Conservation (phyloP, 2,797 vertebrate genomes). For the Cercopithecus petaurista region DNA sequence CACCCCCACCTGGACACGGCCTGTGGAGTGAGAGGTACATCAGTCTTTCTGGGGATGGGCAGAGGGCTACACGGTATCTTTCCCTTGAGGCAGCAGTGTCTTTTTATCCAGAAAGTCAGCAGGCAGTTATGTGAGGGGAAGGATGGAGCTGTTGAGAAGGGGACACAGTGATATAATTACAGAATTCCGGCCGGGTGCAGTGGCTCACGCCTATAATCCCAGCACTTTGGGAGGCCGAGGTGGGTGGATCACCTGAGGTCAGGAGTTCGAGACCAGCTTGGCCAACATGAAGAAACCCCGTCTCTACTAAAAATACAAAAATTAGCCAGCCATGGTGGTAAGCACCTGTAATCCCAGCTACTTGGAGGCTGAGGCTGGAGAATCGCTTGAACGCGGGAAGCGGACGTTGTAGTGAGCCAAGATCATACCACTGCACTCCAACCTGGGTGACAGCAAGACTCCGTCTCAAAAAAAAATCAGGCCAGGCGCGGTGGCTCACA, state of each 20-base stretch:
- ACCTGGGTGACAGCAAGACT: no score
- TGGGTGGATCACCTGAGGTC: not conserved
- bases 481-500: no score
- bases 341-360: no score
- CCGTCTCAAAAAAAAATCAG: no score
- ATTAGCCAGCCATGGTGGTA: no score
- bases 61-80: not conserved
- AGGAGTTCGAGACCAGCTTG: not conserved
- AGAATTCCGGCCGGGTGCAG: not conserved
- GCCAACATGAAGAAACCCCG: not conserved
- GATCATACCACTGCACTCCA: no score
- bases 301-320: not conserved
- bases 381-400: no score
- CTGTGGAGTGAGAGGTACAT: constrained; percentile 95
- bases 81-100: not conserved
- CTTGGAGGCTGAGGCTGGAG: no score
- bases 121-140: not conserved
- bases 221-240: not conserved
- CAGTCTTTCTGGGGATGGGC: not conserved
- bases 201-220: not conserved
- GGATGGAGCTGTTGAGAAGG: not conserved
- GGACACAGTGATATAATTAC: not conserved
- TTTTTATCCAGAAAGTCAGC: not conserved
- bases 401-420: no score
- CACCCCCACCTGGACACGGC: constrained; percentile 97